Evolutionary conservation across 2,888 invertebrate species (phyloP).

Genomic region (Cerastis rubricosa): DNA sequence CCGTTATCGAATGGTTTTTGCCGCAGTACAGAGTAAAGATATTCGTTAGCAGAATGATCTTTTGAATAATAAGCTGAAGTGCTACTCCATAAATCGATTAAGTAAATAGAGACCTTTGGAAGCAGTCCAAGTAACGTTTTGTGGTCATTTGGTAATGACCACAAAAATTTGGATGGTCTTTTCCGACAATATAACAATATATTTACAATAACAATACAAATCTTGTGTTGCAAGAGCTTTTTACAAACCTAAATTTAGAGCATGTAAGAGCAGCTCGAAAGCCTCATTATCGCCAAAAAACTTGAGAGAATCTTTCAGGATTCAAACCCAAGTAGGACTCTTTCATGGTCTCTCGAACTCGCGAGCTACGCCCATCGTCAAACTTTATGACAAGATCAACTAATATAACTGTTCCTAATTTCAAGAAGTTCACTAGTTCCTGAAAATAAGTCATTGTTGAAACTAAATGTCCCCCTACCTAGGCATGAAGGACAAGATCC

Average conservation of each 20-base stretch:
- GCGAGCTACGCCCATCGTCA: not conserved
- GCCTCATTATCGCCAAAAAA: not conserved
- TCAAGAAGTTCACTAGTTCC: not conserved
- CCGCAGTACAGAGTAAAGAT: conserved; percentile 25
- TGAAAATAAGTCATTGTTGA: not conserved
- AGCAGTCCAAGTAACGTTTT: conserved; percentile 7
- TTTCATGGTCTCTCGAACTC: not conserved
- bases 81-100: conserved; percentile 12
- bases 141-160: not conserved
- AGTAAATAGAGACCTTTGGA: conserved; percentile 14
- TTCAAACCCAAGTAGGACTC: not conserved
- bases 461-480: not conserved
- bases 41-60: conserved; percentile 35
- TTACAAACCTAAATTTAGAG: too few relatives aligned
- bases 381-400: not conserved
- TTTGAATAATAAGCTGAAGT: conserved; percentile 25
- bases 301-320: not conserved
- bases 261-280: too few relatives aligned
- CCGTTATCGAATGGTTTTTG: conserved; percentile 45
- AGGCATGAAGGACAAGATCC: not conserved
- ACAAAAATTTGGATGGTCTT: too few relatives aligned
- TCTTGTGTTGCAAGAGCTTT: not conserved
- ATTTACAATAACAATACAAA: not conserved
- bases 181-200: not conserved
- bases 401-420: not conserved